These are phyloP conservation scores for Leptinotarsa rubiginosa DNA, from an alignment of 2,888 invertebrate species.

Conservation along the genomic window DNA sequence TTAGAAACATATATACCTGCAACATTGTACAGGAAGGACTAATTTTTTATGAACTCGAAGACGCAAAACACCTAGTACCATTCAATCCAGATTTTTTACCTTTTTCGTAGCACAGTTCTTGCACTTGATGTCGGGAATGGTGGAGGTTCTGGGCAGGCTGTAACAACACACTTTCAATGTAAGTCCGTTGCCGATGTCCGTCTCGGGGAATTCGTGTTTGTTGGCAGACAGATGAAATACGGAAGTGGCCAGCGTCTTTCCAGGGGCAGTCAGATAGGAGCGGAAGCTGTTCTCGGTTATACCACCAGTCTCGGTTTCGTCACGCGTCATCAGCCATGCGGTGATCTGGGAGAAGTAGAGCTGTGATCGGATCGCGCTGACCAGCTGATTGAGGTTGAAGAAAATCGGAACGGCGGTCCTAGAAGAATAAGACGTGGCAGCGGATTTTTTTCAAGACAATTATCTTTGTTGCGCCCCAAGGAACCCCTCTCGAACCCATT, in stretches of 20 bases:
- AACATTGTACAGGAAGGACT: too few species aligned
- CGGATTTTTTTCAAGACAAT: neutral
- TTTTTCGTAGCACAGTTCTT: slow-evolving; percentile 62
- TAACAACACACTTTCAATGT: slow-evolving; percentile 74
- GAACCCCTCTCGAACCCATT: neutral
- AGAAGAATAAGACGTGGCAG: slow-evolving; percentile 50
- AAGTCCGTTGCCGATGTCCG: slow-evolving; percentile 74
- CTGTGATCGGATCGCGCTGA: slow-evolving; percentile 94
- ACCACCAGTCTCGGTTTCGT: slow-evolving; percentile 48
- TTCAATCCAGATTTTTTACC: neutral
- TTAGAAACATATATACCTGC: neutral
- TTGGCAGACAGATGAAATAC: slow-evolving; percentile 69
- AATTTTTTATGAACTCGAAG: too few species aligned
- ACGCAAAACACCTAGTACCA: too few species aligned
- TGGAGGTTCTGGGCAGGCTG: slow-evolving; percentile 81
- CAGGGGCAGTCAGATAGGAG: slow-evolving; percentile 76
- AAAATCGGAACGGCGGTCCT: slow-evolving; percentile 67
- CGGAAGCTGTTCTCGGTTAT: slow-evolving; percentile 57
- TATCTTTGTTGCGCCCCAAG: neutral
- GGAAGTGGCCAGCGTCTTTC: slow-evolving; percentile 74
- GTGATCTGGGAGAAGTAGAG: slow-evolving; percentile 97
- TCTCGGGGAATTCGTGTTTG: slow-evolving; percentile 79
- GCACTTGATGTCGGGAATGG: slow-evolving; percentile 74
- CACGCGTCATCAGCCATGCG: slow-evolving; percentile 81
- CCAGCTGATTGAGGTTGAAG: slow-evolving; percentile 77